Evolutionary conservation across 2,113 vertebrate genomes (phyloP).

Genomic region (Zosterops hypoxanthus): DNA sequence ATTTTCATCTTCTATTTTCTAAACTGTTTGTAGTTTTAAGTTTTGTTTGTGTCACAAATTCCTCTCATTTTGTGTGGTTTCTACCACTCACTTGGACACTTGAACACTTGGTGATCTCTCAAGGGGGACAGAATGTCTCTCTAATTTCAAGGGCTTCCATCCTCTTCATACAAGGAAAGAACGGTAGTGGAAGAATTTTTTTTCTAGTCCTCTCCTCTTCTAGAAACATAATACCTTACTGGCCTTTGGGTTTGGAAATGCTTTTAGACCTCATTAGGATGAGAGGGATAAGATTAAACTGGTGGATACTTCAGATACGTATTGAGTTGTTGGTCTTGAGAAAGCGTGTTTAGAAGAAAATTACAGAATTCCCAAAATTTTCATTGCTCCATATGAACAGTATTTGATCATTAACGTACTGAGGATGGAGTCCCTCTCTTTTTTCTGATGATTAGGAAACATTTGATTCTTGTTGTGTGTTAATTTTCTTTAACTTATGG

Average conservation of each 20-base stretch:
- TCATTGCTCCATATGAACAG: not conserved
- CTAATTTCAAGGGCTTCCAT: not conserved
- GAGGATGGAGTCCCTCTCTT: not conserved
- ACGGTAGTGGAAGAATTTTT: not conserved
- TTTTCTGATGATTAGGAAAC: not conserved
- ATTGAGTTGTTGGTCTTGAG: not conserved
- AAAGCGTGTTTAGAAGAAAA: not conserved
- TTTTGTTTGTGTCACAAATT: not conserved
- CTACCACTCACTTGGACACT: not conserved
- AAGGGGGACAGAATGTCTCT: not conserved
- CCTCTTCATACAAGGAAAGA: not conserved
- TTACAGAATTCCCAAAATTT: not conserved
- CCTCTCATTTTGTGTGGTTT: not conserved
- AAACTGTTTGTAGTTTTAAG: not conserved
- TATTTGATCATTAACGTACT: not conserved
- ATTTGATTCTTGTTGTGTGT: not conserved
- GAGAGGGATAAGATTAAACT: not conserved
- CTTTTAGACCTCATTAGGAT: not conserved
- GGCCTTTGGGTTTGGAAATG: not conserved
- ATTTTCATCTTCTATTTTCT: not conserved
- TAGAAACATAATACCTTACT: not conserved
- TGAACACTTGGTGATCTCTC: not conserved
- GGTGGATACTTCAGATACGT: not conserved
- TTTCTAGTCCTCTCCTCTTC: not conserved
- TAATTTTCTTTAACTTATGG: not conserved